Evolutionary conservation across 1,140 invertebrate species (phyloP), one percentile per base, ranked within the genome.

Genomic region (Paralvinella palmiformis): DNA sequence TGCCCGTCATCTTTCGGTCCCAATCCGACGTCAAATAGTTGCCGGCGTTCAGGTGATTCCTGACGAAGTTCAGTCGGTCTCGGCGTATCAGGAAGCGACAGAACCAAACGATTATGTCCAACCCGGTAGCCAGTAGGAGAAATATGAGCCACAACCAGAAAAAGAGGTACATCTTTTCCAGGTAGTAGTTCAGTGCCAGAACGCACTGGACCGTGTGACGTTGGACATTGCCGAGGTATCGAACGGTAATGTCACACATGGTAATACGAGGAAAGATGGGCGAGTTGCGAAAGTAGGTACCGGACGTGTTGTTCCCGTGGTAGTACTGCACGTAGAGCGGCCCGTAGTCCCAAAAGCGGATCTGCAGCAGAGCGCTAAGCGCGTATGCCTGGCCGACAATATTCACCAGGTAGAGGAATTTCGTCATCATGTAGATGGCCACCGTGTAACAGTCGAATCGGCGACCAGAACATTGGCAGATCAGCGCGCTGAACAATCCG

Each of bases 81-180:
- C 41, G 62, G 53, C 62, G 52, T 27, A 33, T 58, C 32, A 64
- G 24, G 1, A 33, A 35, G n/a, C 37, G 37, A n/a, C n/a, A 41
- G 10, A 41, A n/a, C 37, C 37, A 41, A 10, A 41, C 37, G 37
- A 10, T 10, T 10, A 41, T 10, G 62, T 72, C 75, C 62, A 81
- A 78, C 57, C 79, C 72, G 15, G 82, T 80, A 24, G 82, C 73
- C 20, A 80, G 67, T 41, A 80, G 75, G 13, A 84, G 79, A 70
- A 84, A 82, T 15, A 84, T 79, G 44, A 83, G 79, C 83, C 83
- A 84, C 69, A 84, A 84, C 83, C 83, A 84, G 44, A 84, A 68
- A 64, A 84, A 83, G 56, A 84, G 78, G 69, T 83, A 84, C 22
- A 84, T 83, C 70, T 84, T 69, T 50, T 69, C 67, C 33, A 65